Conservation (phyloP, 2,113 vertebrate genomes). For the Pseudonaja textilis region DNA sequence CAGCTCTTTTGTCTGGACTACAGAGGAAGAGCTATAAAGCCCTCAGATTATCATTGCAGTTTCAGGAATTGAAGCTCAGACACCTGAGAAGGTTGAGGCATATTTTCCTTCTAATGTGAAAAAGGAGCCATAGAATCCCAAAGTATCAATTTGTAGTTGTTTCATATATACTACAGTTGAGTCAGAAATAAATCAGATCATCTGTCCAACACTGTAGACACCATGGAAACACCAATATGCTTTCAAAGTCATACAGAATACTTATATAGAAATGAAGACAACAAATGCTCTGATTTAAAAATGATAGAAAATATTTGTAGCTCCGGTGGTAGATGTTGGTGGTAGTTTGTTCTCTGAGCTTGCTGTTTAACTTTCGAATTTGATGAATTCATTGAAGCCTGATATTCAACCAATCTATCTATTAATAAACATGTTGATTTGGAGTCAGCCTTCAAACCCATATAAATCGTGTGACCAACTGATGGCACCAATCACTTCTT, state of each 20-base stretch:
- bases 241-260: background rate
- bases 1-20: background rate
- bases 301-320: background rate
- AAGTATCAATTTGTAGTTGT: background rate
- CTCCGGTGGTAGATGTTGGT: background rate
- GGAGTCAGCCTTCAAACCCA: background rate
- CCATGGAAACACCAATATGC: background rate
- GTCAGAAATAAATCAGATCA: background rate
- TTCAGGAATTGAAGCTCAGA: background rate
- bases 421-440: background rate
- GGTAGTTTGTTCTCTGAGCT: background rate
- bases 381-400: background rate
- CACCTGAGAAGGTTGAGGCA: background rate
- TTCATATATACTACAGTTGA: background rate
- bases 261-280: background rate
- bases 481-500: background rate
- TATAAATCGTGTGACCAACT: background rate
- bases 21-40: background rate
- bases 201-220: background rate
- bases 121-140: background rate
- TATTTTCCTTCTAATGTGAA: background rate
- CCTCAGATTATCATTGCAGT: background rate
- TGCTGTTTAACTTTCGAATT: background rate
- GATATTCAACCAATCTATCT: background rate
- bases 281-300: background rate